Evolutionary conservation across 35 echinoderm and acorn worm genomes (phyloP), one percentile per base, ranked within the genome.

Genomic region (Patiria miniata): DNA sequence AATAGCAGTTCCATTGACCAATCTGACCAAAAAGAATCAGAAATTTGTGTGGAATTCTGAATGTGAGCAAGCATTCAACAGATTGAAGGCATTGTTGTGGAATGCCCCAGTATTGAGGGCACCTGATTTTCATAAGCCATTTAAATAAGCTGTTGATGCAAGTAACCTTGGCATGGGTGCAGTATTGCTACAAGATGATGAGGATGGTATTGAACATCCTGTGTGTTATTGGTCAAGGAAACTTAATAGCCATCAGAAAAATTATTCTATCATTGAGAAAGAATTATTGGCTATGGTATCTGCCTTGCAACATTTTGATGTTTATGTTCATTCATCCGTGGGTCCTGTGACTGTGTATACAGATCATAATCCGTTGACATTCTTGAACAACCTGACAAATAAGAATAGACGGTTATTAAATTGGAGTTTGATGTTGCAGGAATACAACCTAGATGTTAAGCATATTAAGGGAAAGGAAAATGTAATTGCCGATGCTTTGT

Each of bases 201-300:
- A 33, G 21, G 50, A 86, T 44, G 65, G 57, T 21, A 40, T 94
- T 19, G 88, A 94, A 8, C 80, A 79, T 39, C 88, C 88, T 22
- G 51, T 91, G 50, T 77, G 93, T 39, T 94, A 94, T 76, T 94
- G 90, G 61, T 94, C 85, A 42, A 83, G 59, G 55, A 87, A 93
- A 83, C 83, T 88, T 83, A 57, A 83, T 23, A 93, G 65, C 28
- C 79, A 77, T 44, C 91, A 93, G 55, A 34, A 44, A 36, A 87
- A 87, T 17, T 93, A 93, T 50, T 81, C 84, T 26, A 93, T 84
- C 5, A 58, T 87, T 42, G 91, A 93, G 50, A 93, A 93, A 51
- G 91, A 88, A 39, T 34, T 26, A 4, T 68, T 89, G 36, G 60
- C 50, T 37, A 38, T 93, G 58, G 22, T 93, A 39, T 50, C 77